Evolutionary conservation across 2,113 vertebrate species (phyloP), one percentile per base, ranked within the genome.

Genomic region (Dinomys branickii): DNA sequence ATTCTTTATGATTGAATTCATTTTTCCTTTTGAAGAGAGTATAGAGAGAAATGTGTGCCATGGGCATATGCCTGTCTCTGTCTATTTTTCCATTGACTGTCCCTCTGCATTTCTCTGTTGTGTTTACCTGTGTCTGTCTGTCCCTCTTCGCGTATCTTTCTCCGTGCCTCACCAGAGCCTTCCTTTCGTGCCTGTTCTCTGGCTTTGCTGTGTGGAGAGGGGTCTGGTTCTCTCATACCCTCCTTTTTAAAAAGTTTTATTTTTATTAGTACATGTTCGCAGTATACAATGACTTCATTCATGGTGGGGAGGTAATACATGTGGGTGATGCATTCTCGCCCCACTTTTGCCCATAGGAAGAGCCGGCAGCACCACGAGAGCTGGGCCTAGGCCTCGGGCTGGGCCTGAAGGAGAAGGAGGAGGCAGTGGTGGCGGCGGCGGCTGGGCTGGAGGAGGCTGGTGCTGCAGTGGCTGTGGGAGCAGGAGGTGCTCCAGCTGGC

Each of bases 391-490:
- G 97, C 96, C 97, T 98, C 47, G 98, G 98, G 1, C 69, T 98
- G 89, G 98, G 98, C 61, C 96, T 98, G 44, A 98, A 98, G 84
- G 98, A 98, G 67, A 98, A 98, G 61, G 98, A 98, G 22, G 98
- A 98, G 5, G 97, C 94, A 50, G 98, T 94, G 41, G 97, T 97
- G 83, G 97, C 96, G 0, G 97, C 96, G 0, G 97, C 97, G 0
- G 94, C 98, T 0, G 97, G 97, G 0, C 97, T 98, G 26, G 99
- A 99, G 35, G 99, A 98, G 47, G 98, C 98, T 12, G 50, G 95
- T 0, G 88, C 97, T 1, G 97, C 97, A 0, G 98, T 97, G 81
- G 96, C 97, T 0, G 97, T 97, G 44, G 97, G 97, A 4, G 93
- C 97, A 54, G 97, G 96, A 41, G 98, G 94, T 3, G 63, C 97